These are phyloP conservation scores for Coelopa frigida DNA, from an alignment of 1,140 invertebrate species.

Conservation along the genomic window DNA sequence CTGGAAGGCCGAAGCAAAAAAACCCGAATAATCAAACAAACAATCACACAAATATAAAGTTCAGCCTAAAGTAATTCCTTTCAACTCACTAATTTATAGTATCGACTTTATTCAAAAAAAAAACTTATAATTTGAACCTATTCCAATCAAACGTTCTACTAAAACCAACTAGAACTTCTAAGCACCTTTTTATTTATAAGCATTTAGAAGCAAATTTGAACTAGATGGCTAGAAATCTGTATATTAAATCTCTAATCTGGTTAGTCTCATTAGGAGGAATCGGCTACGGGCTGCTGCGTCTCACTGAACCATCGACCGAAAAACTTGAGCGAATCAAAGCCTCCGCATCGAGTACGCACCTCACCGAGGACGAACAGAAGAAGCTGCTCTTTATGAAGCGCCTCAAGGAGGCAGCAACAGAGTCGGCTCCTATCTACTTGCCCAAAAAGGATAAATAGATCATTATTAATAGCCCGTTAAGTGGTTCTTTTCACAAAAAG, in stretches of 20 bases:
- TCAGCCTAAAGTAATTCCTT: no score
- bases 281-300: constrained; percentile 50
- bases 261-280: constrained; percentile 49
- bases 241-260: constrained; percentile 52
- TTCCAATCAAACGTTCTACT: constrained; percentile 43
- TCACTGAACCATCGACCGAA: constrained; percentile 50
- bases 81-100: no score
- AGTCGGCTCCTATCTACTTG: constrained; percentile 5
- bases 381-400: constrained; percentile 33
- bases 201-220: no score
- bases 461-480: background rate
- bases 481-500: background rate
- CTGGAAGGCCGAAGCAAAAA: constrained; percentile 41
- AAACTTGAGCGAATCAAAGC: constrained; percentile 48
- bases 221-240: constrained; percentile 43
- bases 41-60: no score
- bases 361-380: constrained; percentile 19
- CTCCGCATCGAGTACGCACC: constrained; percentile 10
- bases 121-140: no score
- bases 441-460: constrained; percentile 7
- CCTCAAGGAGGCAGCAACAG: constrained; percentile 28
- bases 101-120: no score
- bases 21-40: constrained; percentile 33
- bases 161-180: no score
- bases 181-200: no score